These are phyloP conservation scores for Drosophila gunungcola DNA, from an alignment of 1,140 invertebrate species.

Conservation along the genomic window DNA sequence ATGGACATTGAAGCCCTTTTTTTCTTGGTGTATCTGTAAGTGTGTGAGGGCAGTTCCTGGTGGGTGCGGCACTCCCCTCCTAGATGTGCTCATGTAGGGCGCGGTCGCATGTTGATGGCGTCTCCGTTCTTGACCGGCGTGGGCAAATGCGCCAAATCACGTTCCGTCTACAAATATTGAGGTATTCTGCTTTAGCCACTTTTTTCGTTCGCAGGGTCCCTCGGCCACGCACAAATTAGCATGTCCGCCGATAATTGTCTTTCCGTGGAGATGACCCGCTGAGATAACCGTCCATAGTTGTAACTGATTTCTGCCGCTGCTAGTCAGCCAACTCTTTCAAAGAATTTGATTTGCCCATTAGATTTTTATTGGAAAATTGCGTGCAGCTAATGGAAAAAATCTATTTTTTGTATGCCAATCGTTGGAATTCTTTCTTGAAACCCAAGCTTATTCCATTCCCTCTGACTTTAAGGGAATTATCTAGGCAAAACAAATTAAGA, in stretches of 20 bases:
- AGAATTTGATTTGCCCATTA: slow-evolving; percentile 70
- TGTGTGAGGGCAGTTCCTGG: neutral
- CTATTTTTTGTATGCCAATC: slow-evolving; percentile 16
- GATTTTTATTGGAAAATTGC: slow-evolving; percentile 71
- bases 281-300: slow-evolving; percentile 82
- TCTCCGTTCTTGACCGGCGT: slow-evolving; percentile 5
- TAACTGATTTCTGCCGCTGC: slow-evolving; percentile 72
- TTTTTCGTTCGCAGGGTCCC: slow-evolving; percentile 7
- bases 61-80: slow-evolving; percentile 21
- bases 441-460: neutral
- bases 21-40: slow-evolving; percentile 12
- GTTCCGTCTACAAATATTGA: slow-evolving; percentile 83
- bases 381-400: slow-evolving; percentile 66
- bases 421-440: neutral
- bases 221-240: slow-evolving; percentile 79
- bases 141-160: slow-evolving; percentile 81
- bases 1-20: neutral
- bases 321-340: slow-evolving; percentile 5
- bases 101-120: slow-evolving; percentile 44
- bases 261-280: slow-evolving; percentile 83
- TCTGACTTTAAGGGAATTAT: slow-evolving; percentile 7
- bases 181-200: slow-evolving; percentile 79
- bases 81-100: slow-evolving; percentile 38
- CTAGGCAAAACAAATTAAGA: slow-evolving; percentile 44
- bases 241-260: slow-evolving; percentile 83